A percentile compares a stretch with the other conserved stretches of the same genome.
These are phyloP conservation scores for Drosophila putrida DNA, from an alignment of 2,888 invertebrate species.

Conservation along the genomic window DNA sequence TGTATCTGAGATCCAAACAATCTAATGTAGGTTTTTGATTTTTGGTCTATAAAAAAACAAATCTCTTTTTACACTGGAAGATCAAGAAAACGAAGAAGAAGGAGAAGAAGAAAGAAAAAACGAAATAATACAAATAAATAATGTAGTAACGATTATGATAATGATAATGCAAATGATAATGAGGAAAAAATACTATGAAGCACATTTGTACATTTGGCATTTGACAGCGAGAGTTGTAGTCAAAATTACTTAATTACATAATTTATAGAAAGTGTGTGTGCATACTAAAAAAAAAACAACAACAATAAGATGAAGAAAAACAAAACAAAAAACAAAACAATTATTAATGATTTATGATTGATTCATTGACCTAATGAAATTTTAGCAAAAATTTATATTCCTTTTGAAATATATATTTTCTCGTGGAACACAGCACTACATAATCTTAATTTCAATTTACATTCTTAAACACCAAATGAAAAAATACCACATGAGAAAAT, in stretches of 20 bases:
- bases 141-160: slow-evolving; percentile 32
- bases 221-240: slow-evolving; percentile 61
- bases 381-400: slow-evolving; percentile 73
- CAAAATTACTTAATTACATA: slow-evolving; percentile 57
- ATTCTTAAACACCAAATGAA: slow-evolving; percentile 20
- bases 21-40: slow-evolving; percentile 14
- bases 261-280: slow-evolving; percentile 16
- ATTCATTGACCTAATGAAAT: slow-evolving; percentile 52
- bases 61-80: slow-evolving; percentile 11
- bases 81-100: background rate
- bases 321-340: background rate
- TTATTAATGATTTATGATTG: slow-evolving; percentile 56
- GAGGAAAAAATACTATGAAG: slow-evolving; percentile 22
- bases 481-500: slow-evolving; percentile 39
- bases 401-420: slow-evolving; percentile 34
- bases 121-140: slow-evolving; percentile 1
- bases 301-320: background rate
- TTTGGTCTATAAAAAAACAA: slow-evolving; percentile 7
- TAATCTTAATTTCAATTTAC: slow-evolving; percentile 56
- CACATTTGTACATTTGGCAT: slow-evolving; percentile 31
- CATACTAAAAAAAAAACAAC: slow-evolving; percentile 55
- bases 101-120: background rate
- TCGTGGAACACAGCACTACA: slow-evolving; percentile 49
- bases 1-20: slow-evolving; percentile 4
- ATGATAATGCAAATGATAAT: slow-evolving; percentile 25